Conservation (phyloP, 2,113 vertebrate species). For the Dermatemys mawii region DNA sequence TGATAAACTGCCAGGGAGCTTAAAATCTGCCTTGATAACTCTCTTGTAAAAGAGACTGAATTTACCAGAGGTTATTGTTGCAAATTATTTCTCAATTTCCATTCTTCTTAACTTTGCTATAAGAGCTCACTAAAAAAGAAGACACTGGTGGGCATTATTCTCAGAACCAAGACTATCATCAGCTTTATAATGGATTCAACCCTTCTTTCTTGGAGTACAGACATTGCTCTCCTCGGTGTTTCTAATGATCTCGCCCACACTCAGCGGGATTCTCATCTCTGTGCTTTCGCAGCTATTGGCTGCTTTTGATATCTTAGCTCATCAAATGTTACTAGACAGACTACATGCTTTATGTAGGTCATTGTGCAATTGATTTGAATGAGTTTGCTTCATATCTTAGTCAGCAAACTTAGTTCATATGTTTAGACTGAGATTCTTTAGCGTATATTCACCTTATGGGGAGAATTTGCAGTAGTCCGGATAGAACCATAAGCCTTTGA, state of each 20-base stretch:
- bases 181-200: conserved; percentile 44
- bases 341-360: not conserved
- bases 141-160: not conserved
- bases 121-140: conserved; percentile 31
- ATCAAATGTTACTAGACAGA: conserved; percentile 20
- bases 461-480: not conserved
- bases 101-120: conserved; percentile 47
- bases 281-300: conserved; percentile 21
- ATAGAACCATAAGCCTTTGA: not conserved
- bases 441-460: not conserved
- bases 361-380: conserved; percentile 32
- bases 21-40: conserved; percentile 64
- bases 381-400: not conserved
- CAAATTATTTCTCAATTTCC: conserved; percentile 48
- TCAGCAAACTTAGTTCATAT: conserved; percentile 14
- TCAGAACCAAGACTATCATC: conserved; percentile 21
- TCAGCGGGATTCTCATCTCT: conserved; percentile 22
- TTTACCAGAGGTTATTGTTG: conserved; percentile 45
- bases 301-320: not conserved
- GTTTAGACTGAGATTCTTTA: not conserved
- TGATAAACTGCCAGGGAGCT: conserved; percentile 67
- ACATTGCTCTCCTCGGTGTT: not conserved
- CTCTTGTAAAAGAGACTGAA: conserved; percentile 54
- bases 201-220: conserved; percentile 30
- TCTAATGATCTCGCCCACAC: conserved; percentile 4